Evolutionary conservation across 2,797 vertebrate genomes (phyloP).

Genomic region (Eospalax fontanierii): DNA sequence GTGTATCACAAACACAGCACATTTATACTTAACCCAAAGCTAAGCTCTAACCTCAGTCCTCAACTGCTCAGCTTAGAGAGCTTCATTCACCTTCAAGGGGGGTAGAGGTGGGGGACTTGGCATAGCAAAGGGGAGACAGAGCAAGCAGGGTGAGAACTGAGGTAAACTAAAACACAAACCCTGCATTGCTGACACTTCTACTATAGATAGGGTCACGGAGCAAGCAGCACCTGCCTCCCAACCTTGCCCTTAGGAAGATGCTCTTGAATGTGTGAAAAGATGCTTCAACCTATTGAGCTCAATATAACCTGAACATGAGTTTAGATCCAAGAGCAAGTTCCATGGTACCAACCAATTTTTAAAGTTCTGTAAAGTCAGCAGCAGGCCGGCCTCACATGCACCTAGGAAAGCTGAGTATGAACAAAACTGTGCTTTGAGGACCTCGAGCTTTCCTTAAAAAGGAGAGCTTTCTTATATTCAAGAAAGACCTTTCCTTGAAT

Average conservation of each 20-base stretch:
- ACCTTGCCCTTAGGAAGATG: no score
- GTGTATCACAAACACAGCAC: not conserved
- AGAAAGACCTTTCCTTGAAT: slow-evolving; percentile 74
- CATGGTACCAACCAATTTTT: not conserved
- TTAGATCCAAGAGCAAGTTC: slow-evolving; percentile 15
- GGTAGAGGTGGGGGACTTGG: no score
- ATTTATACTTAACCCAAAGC: not conserved
- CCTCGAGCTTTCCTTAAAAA: not conserved
- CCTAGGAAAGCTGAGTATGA: not conserved
- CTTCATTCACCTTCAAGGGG: slow-evolving; percentile 30
- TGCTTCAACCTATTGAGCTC: not conserved
- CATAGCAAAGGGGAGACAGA: not conserved
- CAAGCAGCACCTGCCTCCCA: slow-evolving; percentile 13
- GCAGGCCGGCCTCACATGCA: not conserved
- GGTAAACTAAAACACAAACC: slow-evolving; percentile 40
- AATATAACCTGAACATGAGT: not conserved
- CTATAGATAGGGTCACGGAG: not conserved
- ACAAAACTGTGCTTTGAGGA: not conserved
- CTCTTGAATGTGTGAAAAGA: not conserved
- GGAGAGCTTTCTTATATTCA: slow-evolving; percentile 63
- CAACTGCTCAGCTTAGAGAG: not conserved
- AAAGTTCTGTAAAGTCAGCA: not conserved
- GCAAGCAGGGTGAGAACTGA: slow-evolving; percentile 10
- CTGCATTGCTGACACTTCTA: not conserved
- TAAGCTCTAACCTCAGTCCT: not conserved